These are phyloP conservation scores for Drosophila birchii DNA, from an alignment of 2,888 invertebrate genomes.

Conservation along the genomic window DNA sequence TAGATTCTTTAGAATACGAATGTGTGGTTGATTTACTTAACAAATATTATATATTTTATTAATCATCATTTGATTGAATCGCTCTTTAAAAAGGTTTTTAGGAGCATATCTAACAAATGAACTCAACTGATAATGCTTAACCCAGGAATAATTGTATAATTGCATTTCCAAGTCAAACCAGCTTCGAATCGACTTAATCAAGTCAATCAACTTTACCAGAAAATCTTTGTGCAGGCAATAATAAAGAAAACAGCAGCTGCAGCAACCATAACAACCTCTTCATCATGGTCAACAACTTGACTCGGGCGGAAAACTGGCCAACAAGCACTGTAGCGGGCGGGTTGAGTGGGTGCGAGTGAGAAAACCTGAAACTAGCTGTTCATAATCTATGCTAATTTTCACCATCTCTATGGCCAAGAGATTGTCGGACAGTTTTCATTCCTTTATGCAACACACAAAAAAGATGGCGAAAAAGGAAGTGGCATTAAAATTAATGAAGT, in stretches of 20 bases:
- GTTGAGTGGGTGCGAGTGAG: background rate
- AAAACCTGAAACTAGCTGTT: conserved; percentile 46
- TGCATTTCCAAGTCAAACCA: background rate
- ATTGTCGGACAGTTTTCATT: conserved; percentile 57
- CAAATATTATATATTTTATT: background rate
- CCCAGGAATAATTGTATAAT: no score
- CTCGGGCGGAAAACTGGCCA: conserved; percentile 23
- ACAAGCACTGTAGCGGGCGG: background rate
- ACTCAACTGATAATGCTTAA: no score
- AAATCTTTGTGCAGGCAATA: conserved; percentile 14
- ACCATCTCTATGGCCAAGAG: conserved; percentile 46
- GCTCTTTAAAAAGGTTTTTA: no score
- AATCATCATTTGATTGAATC: no score
- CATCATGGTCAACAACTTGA: conserved; percentile 51
- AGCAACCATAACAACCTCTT: conserved; percentile 37
- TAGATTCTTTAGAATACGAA: background rate
- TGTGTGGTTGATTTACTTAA: background rate
- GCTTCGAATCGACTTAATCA: conserved; percentile 23
- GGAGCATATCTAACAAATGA: no score
- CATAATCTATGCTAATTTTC: conserved; percentile 75
- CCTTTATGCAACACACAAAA: conserved; percentile 35
- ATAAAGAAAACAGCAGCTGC: conserved; percentile 17
- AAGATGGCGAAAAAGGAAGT: conserved; percentile 42
- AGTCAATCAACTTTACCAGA: conserved; percentile 32
- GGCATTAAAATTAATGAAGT: conserved; percentile 73